Evolutionary conservation across 2,797 vertebrate genomes (phyloP).

Genomic region (Sebastes cheni): DNA sequence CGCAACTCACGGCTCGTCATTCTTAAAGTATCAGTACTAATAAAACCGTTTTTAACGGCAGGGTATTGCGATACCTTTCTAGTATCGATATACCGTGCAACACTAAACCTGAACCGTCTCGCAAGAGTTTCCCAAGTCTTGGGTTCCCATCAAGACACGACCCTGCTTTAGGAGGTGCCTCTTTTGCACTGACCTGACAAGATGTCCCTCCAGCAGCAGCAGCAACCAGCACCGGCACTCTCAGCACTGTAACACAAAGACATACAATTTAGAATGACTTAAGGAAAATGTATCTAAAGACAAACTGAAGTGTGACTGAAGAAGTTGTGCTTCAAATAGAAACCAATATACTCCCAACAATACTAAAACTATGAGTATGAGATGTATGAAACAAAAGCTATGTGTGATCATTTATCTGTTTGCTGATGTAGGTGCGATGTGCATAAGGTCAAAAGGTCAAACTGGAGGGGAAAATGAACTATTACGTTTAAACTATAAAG

Average conservation of each 20-base stretch:
- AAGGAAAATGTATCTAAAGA: neutral
- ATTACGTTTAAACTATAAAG: no score
- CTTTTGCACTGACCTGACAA: neutral
- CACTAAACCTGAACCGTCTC: no score
- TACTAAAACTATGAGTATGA: neutral
- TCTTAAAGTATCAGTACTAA: no score
- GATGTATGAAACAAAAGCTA: neutral
- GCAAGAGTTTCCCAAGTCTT: no score
- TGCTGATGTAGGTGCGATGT: rapidly evolving
- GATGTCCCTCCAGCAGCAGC: neutral
- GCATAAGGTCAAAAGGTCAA: neutral
- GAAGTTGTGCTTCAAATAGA: neutral
- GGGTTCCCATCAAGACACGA: no score
- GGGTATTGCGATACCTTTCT: no score
- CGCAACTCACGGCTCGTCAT: no score
- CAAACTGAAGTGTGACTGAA: neutral
- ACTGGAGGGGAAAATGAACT: neutral
- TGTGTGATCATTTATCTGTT: neutral
- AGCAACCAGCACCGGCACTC: neutral
- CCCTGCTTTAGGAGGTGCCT: no score
- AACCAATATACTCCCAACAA: neutral
- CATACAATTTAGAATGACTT: neutral
- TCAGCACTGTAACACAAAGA: neutral
- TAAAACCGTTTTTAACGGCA: no score
- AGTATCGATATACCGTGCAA: no score